Conservation (phyloP, 2,113 vertebrate species). For the Cebus imitator region DNA sequence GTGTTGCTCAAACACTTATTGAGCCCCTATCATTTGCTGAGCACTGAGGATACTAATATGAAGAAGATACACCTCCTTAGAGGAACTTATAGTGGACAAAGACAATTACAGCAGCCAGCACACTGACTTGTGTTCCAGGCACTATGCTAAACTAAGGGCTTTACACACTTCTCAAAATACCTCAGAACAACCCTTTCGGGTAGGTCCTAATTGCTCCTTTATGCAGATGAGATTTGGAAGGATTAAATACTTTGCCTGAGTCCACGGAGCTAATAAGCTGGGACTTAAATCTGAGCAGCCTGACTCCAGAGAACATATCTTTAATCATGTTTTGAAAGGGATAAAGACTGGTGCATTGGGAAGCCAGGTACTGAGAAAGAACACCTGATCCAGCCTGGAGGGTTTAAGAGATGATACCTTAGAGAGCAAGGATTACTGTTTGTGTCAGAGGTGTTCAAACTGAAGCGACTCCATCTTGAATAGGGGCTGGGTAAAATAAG, state of each 20-base stretch:
- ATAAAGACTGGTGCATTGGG: neutral
- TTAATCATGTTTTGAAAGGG: neutral
- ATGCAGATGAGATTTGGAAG: neutral
- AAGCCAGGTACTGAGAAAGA: neutral
- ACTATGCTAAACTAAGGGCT: neutral
- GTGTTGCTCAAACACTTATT: neutral
- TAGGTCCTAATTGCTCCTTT: neutral
- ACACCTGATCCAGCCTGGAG: neutral
- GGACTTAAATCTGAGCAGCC: neutral
- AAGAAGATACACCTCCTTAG: neutral
- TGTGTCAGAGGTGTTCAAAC: no score
- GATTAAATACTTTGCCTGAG: neutral
- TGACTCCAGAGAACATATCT: neutral
- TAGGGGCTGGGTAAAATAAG: no score
- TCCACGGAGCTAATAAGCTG: neutral
- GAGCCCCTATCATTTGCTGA: neutral
- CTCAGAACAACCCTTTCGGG: neutral
- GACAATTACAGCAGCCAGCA: neutral
- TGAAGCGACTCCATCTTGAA: no score
- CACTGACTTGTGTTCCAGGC: neutral
- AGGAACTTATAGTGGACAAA: neutral
- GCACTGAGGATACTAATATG: neutral
- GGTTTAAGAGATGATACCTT: neutral
- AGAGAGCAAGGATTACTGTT: neutral
- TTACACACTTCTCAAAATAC: neutral